These are phyloP conservation scores for Himalopsyche kuldschensis DNA, from an alignment of 2,888 invertebrate species.

Conservation along the genomic window DNA sequence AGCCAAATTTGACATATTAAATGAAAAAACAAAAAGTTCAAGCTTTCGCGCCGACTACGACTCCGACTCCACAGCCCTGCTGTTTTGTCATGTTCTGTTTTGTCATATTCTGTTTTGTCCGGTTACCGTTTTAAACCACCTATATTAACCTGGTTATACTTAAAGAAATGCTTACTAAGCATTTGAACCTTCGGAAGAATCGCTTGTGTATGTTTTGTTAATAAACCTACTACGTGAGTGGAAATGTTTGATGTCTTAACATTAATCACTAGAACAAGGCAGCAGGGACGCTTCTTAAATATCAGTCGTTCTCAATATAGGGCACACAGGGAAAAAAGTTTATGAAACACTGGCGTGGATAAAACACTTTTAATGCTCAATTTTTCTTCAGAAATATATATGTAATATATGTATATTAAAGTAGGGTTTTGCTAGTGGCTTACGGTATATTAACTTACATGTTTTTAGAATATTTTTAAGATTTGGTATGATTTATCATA, in stretches of 20 bases:
- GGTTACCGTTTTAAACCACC: no score
- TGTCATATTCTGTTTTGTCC: no score
- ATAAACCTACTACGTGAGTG: background rate
- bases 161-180: no score
- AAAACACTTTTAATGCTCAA: background rate
- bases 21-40: no score
- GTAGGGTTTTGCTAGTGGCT: background rate
- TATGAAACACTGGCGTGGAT: background rate
- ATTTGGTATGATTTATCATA: no score
- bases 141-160: no score
- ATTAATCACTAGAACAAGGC: background rate
- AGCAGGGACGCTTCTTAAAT: background rate
- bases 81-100: no score
- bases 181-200: background rate
- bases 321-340: background rate
- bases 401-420: background rate
- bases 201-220: background rate
- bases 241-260: background rate
- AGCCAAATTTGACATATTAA: no score
- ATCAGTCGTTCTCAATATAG: background rate
- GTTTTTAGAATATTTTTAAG: background rate
- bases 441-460: background rate
- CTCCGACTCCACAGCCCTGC: no score
- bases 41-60: no score
- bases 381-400: background rate